Percentiles rank a stretch among this genome's conserved stretches.
Evolutionary conservation across 2,113 vertebrate species (phyloP).

Genomic region (Centropus bengalensis): DNA sequence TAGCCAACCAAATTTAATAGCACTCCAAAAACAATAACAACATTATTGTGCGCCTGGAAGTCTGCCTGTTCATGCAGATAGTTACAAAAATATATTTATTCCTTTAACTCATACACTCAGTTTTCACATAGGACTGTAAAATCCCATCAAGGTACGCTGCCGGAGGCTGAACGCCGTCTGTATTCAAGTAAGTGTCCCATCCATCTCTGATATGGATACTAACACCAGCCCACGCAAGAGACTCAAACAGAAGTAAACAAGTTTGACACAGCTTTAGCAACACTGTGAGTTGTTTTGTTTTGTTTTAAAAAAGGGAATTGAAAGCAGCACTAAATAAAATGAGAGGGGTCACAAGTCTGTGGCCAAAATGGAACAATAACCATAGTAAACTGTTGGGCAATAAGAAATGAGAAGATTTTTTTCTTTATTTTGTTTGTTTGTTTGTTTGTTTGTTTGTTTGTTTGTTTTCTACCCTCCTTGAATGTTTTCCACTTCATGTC

Average conservation of each 20-base stretch:
- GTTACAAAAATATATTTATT: background rate
- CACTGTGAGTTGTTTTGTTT: conserved; percentile 42
- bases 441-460: conserved; percentile 44
- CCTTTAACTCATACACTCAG: background rate
- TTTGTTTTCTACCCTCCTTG: conserved; percentile 62
- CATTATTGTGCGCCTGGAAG: background rate
- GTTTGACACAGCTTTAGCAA: conserved; percentile 54
- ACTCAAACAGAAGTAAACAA: conserved; percentile 41
- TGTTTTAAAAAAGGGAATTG: conserved; percentile 41
- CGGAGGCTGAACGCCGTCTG: background rate
- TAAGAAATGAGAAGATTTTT: conserved; percentile 42
- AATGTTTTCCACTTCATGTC: conserved; percentile 69
- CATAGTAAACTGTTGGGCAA: conserved; percentile 70
- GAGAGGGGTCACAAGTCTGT: conserved; percentile 54
- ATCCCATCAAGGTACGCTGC: fast-evolving
- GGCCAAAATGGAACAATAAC: conserved; percentile 67
- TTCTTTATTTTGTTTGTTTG: conserved; percentile 14
- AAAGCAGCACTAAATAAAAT: conserved; percentile 64
- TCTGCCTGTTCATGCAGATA: background rate
- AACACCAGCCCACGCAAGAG: background rate
- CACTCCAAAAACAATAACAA: background rate
- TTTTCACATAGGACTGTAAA: background rate
- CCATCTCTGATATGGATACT: background rate
- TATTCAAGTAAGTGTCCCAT: background rate
- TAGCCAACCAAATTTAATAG: background rate